Conservation (phyloP, 2,797 vertebrate genomes). For the Cyprinodon diabolis region DNA sequence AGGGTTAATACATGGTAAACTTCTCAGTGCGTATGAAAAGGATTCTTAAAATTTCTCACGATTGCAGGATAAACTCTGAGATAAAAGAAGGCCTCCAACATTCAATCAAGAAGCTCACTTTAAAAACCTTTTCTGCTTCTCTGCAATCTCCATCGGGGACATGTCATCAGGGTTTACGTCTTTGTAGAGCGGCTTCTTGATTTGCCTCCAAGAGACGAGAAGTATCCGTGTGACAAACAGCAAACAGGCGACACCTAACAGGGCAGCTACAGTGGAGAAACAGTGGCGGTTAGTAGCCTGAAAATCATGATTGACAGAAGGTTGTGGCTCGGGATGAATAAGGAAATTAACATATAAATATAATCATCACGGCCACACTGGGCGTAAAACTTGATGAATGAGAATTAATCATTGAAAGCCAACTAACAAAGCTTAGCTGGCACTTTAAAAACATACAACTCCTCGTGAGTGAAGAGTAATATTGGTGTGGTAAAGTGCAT, state of each 20-base stretch:
- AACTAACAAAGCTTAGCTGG: no score
- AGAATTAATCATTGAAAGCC: no score
- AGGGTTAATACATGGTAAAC: not conserved
- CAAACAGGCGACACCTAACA: slow-evolving; percentile 55
- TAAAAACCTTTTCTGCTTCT: slow-evolving; percentile 64
- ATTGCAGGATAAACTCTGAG: not conserved
- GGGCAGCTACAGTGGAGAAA: slow-evolving; percentile 42
- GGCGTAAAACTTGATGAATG: no score
- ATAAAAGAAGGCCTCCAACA: not conserved
- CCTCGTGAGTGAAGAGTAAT: no score
- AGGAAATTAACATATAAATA: not conserved
- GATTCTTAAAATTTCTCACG: not conserved
- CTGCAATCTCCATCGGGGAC: slow-evolving; percentile 62
- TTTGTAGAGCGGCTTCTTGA: slow-evolving; percentile 57
- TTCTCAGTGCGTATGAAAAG: not conserved
- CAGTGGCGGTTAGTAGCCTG: not conserved
- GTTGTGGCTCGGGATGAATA: not conserved
- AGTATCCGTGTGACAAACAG: slow-evolving; percentile 43
- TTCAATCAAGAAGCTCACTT: slow-evolving; percentile 19
- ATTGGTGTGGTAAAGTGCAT: no score
- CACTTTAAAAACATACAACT: no score
- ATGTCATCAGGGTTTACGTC: slow-evolving; percentile 25
- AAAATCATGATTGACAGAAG: not conserved
- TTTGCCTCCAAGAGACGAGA: slow-evolving; percentile 63
- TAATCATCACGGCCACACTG: not conserved